phyloP scores from a whole-genome alignment of 2,113 vertebrate genomes.

The Dipodomys ordii region DNA sequence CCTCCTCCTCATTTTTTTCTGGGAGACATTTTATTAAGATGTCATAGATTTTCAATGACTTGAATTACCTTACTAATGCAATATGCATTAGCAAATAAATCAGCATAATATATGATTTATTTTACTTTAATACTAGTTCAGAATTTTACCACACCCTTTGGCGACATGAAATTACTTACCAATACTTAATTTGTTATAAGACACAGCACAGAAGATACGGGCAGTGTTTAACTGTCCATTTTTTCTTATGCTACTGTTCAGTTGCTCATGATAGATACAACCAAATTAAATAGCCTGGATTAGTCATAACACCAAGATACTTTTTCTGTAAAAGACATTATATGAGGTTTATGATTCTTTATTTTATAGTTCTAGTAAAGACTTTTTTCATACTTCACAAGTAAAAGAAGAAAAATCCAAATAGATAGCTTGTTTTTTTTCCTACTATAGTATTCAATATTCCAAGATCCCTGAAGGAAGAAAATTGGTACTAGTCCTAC shows the following conservation, averaged over 20 bases:
- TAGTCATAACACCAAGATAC: not conserved
- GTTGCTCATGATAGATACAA: not conserved
- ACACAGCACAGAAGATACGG: not conserved
- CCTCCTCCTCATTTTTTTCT: slow-evolving; percentile 54
- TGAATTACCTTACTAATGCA: slow-evolving; percentile 36
- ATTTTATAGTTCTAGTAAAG: not conserved
- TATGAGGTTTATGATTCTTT: not conserved
- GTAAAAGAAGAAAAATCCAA: not conserved
- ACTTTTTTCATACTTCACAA: not conserved
- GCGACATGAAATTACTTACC: slow-evolving; percentile 2
- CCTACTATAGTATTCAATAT: not conserved
- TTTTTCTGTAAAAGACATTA: not conserved
- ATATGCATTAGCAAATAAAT: slow-evolving; percentile 32
- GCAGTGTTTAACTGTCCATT: slow-evolving; percentile 30
- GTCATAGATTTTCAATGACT: slow-evolving; percentile 30
- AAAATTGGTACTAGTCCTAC: not conserved
- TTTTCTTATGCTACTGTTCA: not conserved
- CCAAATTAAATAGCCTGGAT: not conserved
- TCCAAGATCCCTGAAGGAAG: not conserved
- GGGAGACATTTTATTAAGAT: slow-evolving; percentile 43
- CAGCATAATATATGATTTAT: slow-evolving; percentile 10
- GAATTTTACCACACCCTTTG: not conserved
- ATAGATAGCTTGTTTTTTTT: not conserved
- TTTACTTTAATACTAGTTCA: slow-evolving; percentile 22
- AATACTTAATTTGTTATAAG: slow-evolving; percentile 53